A percentile compares a stretch with the other conserved stretches of the same genome.
Conservation (phyloP, 2,797 vertebrate genomes). For the Mycteria americana region DNA sequence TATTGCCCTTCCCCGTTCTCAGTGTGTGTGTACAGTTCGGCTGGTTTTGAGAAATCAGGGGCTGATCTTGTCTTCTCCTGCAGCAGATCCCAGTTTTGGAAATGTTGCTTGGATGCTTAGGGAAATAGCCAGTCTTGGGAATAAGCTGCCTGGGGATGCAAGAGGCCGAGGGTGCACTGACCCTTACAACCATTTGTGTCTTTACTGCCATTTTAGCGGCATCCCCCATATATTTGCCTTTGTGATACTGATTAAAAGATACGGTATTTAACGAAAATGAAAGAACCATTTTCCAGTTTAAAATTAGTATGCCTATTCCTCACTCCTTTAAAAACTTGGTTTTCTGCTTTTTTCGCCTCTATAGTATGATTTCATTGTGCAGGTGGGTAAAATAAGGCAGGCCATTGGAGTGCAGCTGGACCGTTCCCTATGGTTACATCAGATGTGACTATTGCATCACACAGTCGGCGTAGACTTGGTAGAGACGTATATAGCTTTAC, state of each 20-base stretch:
- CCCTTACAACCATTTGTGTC: not conserved
- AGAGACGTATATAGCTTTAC: not conserved
- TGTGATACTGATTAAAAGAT: not conserved
- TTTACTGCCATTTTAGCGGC: not conserved
- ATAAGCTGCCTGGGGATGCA: not conserved
- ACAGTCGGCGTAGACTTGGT: accelerated
- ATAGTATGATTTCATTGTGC: not conserved
- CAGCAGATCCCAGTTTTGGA: not conserved
- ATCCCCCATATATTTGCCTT: not conserved
- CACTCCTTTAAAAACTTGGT: not conserved
- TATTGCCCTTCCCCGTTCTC: conserved; percentile 75
- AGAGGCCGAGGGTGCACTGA: not conserved
- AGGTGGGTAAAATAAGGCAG: not conserved
- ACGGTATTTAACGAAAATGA: not conserved
- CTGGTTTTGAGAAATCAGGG: conserved; percentile 64
- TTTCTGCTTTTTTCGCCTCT: not conserved
- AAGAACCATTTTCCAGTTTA: not conserved
- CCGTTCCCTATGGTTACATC: not conserved
- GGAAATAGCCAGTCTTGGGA: not conserved
- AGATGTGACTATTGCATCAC: not conserved
- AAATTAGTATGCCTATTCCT: not conserved
- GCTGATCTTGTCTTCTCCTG: conserved; percentile 41
- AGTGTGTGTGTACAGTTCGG: conserved; percentile 50
- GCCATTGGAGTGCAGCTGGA: not conserved
- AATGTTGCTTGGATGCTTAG: not conserved